Percentiles rank a stretch among this genome's conserved stretches.
Evolutionary conservation across 2,113 vertebrate species (phyloP).

Genomic region (Tachycineta bicolor): DNA sequence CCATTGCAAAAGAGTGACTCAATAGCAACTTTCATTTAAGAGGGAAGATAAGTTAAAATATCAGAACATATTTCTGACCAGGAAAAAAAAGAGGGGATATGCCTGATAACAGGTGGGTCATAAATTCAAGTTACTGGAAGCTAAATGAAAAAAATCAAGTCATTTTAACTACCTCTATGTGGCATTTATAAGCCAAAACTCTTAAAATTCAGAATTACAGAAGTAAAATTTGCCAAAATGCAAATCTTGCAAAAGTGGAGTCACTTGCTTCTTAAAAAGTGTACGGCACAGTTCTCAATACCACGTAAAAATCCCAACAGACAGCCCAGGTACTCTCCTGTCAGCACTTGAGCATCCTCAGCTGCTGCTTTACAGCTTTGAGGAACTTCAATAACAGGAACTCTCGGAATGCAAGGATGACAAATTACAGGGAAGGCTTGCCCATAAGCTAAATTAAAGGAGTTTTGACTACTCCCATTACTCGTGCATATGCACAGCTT

Average conservation of each 20-base stretch:
- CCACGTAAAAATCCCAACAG: background rate
- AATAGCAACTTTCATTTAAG: background rate
- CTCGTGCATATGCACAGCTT: background rate
- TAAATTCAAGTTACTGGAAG: background rate
- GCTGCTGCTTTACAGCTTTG: background rate
- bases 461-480: background rate
- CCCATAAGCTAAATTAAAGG: background rate
- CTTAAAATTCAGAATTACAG: background rate
- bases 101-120: background rate
- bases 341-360: background rate
- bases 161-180: background rate
- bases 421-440: background rate
- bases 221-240: background rate
- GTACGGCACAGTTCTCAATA: fast-evolving
- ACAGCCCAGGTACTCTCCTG: background rate
- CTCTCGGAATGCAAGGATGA: background rate
- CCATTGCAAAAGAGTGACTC: background rate
- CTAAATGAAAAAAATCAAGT: background rate
- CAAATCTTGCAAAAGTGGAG: background rate
- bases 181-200: background rate
- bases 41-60: background rate
- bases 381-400: background rate
- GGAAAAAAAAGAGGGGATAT: background rate
- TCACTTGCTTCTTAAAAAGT: background rate
- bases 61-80: background rate